phyloP scores from a whole-genome alignment of 2,113 vertebrate genomes.

The Diglossa brunneiventris region DNA sequence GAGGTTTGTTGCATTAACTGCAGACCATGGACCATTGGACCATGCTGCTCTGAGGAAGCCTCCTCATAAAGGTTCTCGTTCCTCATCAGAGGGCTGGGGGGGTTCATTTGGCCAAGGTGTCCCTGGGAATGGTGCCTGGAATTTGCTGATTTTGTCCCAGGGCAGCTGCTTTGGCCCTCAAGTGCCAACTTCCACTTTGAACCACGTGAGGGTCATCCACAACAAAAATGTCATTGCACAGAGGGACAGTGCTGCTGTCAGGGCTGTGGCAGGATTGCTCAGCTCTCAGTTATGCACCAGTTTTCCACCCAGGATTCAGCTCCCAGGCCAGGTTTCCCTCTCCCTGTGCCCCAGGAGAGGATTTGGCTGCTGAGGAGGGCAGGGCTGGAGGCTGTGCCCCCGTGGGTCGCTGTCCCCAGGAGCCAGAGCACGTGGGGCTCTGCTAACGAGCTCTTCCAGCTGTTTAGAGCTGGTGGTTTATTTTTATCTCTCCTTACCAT shows the following conservation, averaged over 20 bases:
- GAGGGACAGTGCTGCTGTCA: no score
- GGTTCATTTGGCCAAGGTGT: background rate
- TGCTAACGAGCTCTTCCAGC: background rate
- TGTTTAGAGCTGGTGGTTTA: background rate
- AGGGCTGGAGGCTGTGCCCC: background rate
- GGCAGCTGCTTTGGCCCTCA: background rate
- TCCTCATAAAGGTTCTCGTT: background rate
- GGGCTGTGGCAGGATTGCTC: no score
- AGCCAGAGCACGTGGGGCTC: rapidly evolving
- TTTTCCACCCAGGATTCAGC: background rate
- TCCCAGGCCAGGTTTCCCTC: background rate
- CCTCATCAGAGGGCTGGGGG: background rate
- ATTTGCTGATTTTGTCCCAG: background rate
- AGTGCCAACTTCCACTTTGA: background rate
- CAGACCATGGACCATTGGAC: background rate
- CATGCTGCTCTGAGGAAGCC: background rate
- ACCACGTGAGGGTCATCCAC: background rate
- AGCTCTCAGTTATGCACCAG: background rate
- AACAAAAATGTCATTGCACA: background rate
- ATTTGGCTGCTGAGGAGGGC: background rate
- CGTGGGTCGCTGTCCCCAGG: rapidly evolving
- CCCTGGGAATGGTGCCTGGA: background rate
- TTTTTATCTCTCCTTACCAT: background rate
- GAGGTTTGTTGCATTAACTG: background rate
- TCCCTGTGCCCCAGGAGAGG: background rate